Base-by-base conservation (phyloP, 2,888 invertebrate genomes). In the Apoderus coryli region DNA sequence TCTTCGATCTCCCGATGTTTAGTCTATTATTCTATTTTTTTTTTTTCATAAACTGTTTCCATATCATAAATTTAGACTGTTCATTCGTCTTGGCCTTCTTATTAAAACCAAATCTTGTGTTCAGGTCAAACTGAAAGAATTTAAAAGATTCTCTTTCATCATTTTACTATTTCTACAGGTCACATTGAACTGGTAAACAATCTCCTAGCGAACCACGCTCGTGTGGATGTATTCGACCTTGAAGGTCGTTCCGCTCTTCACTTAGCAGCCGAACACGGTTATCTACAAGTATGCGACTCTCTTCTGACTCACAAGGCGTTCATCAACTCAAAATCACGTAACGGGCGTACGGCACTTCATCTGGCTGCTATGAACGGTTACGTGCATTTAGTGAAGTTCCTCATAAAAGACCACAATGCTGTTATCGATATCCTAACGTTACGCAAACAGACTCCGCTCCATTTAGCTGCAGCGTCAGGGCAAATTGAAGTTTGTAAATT, bases 201-300 rank as follows among this genome's bases (percentile, higher is more conserved):
- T 37, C 65, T 96, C 33, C 65, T 95, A 35, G 70, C 80, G 22
- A 90, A 95, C 59, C 92, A 96, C 56, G 96, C 96, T 5, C 73
- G 98, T 52, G 96, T 98, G 10, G 98, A 98, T 56, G 96, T 98
- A 0, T 99, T 99, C 57, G 98, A 98, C 55, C 78, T 76, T 41
- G 95, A 96, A 59, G 88, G 88, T 16, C 65, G 95, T 48, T 95
- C 95, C 3, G 95, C 95, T 0, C 66, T 96, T 28, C 95, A 96
- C 59, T 63, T 95, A 45, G 92, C 93, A 9, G 90, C 93, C 1
- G 92, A 95, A 59, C 80, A 81, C 48, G 95, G 95, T 3, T 93
- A 78, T 53, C 65, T 92, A 44, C 73, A 80, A 64, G 85, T 86
- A 2, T 86, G 86, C 57, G 85, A 86, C 64, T 88, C 72, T 2